Base-by-base conservation (phyloP, 1,140 invertebrate genomes). In the Drosophila mojavensis region DNA sequence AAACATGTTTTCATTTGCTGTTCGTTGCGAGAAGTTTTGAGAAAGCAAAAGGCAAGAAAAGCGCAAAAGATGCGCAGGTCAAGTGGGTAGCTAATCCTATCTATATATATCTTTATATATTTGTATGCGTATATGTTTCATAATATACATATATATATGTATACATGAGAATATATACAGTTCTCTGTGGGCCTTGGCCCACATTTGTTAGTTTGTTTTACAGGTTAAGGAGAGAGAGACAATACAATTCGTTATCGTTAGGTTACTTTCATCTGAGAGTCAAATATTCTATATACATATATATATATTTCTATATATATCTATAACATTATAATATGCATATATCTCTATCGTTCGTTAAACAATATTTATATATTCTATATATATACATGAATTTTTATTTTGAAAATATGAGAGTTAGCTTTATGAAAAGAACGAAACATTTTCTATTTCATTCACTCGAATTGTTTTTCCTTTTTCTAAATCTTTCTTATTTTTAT, bases 181-280 rank as follows among this genome's bases (percentile, higher is more conserved):
- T 47, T 47, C n/a, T 47, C 5, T 15, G 41, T 47, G 63, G 65
- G 59, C 71, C 71, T 74, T 74, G 71, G 65, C 65, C 72, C 67
- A 75, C 53, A 61, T 75, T 64, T 75, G 59, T 75, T 75, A 60
- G 50, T 72, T 72, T 77, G 39, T 73, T 66, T 82, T 77, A 67
- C 71, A 88, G 83, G 73, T 89, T 69, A 63, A 68, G 81, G 77
- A 83, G 83, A 88, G 83, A 86, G 84, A 89, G 84, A 83, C 73
- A 84, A 77, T 68, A 88, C 59, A 68, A 62, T 78, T 58, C 26
- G 26, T 60, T 60, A 66, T 72, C 63, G 39, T 77, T 67, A 83
- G 73, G 54, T 58, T 69, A 77, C 54, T 79, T 79, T 86, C 73
- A 89, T 79, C 77, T 88, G 83, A 88, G 83, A 88, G 84, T 69